Evolutionary conservation across 2,888 invertebrate species (phyloP).

Genomic region (Lypha dubia): DNA sequence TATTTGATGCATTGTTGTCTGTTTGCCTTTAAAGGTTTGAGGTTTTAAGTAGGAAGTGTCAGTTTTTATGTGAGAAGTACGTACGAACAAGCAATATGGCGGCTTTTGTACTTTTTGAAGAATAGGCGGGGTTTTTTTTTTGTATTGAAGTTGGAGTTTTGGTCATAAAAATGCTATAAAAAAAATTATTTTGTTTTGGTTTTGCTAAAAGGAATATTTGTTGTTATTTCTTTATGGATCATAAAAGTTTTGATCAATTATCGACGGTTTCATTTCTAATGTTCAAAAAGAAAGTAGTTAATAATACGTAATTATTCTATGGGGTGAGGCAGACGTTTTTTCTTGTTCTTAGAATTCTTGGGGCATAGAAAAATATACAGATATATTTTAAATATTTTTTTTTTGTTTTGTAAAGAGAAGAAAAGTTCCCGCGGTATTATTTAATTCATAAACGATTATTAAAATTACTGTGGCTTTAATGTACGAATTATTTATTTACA

Average conservation of each 20-base stretch:
- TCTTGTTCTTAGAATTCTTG: too few species aligned
- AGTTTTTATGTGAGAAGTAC: slow-evolving; percentile 41
- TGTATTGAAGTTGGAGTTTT: slow-evolving; percentile 1
- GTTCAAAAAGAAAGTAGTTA: background rate
- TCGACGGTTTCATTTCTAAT: background rate
- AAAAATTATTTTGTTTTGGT: slow-evolving; percentile 43
- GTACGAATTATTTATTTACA: too few species aligned
- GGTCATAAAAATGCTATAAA: slow-evolving; percentile 41
- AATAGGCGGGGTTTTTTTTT: slow-evolving; percentile 64
- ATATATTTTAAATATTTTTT: too few species aligned
- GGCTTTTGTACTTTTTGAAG: slow-evolving; percentile 16
- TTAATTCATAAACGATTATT: too few species aligned
- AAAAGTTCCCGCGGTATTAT: too few species aligned
- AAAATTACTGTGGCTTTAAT: too few species aligned
- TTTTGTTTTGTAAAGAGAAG: too few species aligned
- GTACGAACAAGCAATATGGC: slow-evolving; percentile 60
- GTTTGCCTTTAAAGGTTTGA: slow-evolving; percentile 26
- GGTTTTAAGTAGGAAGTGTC: slow-evolving; percentile 63
- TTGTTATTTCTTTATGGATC: slow-evolving; percentile 21
- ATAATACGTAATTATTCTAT: too few species aligned
- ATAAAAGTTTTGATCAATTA: slow-evolving; percentile 29
- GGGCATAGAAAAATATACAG: too few species aligned
- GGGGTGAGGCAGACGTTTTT: too few species aligned
- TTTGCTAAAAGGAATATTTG: slow-evolving; percentile 1
- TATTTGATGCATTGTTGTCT: slow-evolving; percentile 62